Evolutionary conservation across 2,113 vertebrate species (phyloP).

Genomic region (Chaetura pelagica): DNA sequence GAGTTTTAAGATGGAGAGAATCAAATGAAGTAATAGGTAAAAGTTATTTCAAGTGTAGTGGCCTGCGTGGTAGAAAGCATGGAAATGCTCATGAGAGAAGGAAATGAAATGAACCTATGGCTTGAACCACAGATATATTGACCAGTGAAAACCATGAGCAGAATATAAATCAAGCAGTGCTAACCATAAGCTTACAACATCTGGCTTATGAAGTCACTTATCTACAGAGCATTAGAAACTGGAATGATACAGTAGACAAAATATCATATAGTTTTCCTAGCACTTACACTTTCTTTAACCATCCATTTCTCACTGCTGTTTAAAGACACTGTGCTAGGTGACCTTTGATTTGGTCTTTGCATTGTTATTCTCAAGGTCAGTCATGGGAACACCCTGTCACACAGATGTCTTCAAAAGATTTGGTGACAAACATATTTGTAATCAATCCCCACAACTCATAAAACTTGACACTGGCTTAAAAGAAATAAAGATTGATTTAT

Average conservation of each 20-base stretch:
- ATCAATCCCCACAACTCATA: not conserved
- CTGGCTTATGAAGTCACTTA: constrained; percentile 44
- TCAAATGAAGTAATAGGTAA: constrained; percentile 29
- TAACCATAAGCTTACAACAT: constrained; percentile 35
- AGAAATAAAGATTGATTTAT: not conserved
- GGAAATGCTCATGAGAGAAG: not conserved
- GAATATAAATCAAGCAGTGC: constrained; percentile 32
- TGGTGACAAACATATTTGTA: not conserved
- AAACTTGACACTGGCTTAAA: not conserved
- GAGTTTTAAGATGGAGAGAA: constrained; percentile 4
- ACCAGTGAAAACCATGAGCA: not conserved
- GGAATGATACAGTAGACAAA: constrained; percentile 20
- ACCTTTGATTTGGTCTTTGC: not conserved
- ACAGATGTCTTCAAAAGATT: not conserved
- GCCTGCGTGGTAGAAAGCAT: not conserved
- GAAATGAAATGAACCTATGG: not conserved
- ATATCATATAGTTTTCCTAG: constrained; percentile 9
- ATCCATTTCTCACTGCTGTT: not conserved
- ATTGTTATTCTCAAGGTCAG: not conserved
- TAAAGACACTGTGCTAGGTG: not conserved
- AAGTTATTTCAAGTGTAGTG: constrained; percentile 29
- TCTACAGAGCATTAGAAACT: not conserved
- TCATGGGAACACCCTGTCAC: not conserved
- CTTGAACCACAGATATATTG: constrained; percentile 25
- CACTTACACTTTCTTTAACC: not conserved